A percentile compares a stretch with the other conserved stretches of the same genome.
Evolutionary conservation across 2,888 invertebrate species (phyloP).

Genomic region (Tetranychus truncatus): DNA sequence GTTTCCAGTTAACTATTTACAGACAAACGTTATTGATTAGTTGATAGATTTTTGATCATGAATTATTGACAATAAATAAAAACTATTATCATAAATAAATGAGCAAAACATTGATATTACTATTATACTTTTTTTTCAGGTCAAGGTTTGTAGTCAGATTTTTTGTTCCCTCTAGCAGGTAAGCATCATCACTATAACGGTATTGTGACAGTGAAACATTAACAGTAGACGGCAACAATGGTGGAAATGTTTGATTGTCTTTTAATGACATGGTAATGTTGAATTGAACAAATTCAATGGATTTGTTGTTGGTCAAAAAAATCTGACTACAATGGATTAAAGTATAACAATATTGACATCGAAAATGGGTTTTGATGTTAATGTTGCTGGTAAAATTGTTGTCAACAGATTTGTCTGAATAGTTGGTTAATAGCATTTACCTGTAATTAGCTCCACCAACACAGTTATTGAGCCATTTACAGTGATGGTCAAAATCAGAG

Average conservation of each 20-base stretch:
- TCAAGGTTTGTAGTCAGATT: constrained; percentile 2
- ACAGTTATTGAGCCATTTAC: constrained; percentile 97
- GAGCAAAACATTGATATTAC: constrained; percentile 4
- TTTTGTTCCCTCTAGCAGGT: no score
- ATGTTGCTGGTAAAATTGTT: background rate
- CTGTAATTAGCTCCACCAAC: constrained; percentile 75
- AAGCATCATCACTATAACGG: no score
- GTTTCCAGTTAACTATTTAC: background rate
- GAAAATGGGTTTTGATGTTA: background rate
- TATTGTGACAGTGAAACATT: no score
- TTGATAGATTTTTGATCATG: background rate
- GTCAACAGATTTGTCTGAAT: background rate
- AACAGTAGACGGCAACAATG: no score
- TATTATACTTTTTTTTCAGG: background rate
- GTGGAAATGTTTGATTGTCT: no score
- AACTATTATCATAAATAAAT: background rate
- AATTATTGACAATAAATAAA: background rate
- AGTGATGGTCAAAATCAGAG: constrained; percentile 84
- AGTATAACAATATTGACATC: no score
- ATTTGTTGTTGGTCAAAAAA: no score
- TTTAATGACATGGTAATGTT: no score
- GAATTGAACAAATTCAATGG: no score
- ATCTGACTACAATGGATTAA: no score
- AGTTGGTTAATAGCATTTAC: constrained; percentile 26
- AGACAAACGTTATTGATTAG: background rate